phyloP scores from a whole-genome alignment of 1,140 invertebrate species.

The Dermatophagoides farinae region DNA sequence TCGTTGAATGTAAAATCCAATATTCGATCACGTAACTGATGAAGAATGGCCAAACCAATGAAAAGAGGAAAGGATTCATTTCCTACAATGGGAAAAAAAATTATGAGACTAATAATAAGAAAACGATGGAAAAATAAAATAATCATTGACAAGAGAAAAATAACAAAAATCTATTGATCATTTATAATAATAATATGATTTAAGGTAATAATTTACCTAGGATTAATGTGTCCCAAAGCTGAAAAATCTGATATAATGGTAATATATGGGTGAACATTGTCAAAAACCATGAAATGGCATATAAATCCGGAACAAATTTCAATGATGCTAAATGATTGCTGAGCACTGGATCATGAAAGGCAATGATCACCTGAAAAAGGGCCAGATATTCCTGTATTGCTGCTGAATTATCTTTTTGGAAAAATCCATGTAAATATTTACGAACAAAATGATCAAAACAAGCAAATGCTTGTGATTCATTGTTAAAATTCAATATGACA shows the following conservation, averaged over 20 bases:
- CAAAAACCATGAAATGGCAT: constrained; percentile 98
- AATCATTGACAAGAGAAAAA: too few species aligned
- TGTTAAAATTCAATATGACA: constrained; percentile 85
- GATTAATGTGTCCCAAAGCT: constrained; percentile 89
- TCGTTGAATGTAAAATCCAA: constrained; percentile 85
- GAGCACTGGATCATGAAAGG: constrained; percentile 81
- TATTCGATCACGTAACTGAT: constrained; percentile 61
- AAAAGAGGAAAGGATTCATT: constrained; percentile 83
- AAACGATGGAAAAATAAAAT: too few species aligned
- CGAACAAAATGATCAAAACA: constrained; percentile 84
- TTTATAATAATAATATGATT: not conserved
- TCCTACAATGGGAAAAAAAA: constrained; percentile 28
- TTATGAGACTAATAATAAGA: not conserved
- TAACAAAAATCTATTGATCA: too few species aligned
- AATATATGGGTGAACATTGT: constrained; percentile 90
- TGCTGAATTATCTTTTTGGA: constrained; percentile 90
- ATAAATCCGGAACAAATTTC: constrained; percentile 88
- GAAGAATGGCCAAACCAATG: constrained; percentile 77
- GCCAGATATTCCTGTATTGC: constrained; percentile 93
- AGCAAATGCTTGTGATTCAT: constrained; percentile 85
- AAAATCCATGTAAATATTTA: constrained; percentile 92
- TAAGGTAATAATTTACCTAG: constrained; percentile 26
- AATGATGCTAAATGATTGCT: constrained; percentile 78
- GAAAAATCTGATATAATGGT: constrained; percentile 90
- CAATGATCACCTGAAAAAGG: constrained; percentile 85